Evolutionary conservation across 2,797 vertebrate genomes (phyloP).

Genomic region (Sorex maritimensis): DNA sequence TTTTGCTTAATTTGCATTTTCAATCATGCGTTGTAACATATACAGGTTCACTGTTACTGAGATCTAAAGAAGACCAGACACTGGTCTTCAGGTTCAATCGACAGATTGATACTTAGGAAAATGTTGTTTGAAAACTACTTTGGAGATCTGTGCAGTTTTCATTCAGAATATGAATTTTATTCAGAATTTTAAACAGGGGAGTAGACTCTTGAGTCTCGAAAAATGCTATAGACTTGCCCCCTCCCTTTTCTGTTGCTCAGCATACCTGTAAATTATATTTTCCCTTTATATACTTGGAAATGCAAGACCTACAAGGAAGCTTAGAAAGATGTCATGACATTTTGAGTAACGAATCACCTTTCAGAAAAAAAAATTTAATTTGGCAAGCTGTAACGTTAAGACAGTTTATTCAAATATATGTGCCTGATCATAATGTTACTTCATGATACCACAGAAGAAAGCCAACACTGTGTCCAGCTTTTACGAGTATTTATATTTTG

Average conservation of each 20-base stretch:
- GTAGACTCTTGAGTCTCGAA: not conserved
- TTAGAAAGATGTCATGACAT: not conserved
- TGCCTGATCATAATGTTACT: no score
- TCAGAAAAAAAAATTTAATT: not conserved
- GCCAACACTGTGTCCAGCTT: not conserved
- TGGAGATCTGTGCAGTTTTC: not conserved
- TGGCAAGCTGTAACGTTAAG: not conserved
- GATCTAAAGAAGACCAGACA: not conserved
- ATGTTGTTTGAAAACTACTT: constrained; percentile 21
- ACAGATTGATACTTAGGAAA: not conserved
- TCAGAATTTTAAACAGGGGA: not conserved
- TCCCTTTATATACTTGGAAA: constrained; percentile 13
- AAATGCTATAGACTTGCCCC: not conserved
- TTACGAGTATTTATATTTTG: not conserved
- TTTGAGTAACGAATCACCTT: not conserved
- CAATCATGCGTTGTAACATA: constrained; percentile 18
- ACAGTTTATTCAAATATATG: not conserved
- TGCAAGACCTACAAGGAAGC: not conserved
- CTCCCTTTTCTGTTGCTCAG: not conserved
- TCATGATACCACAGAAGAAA: not conserved
- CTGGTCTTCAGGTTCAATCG: not conserved
- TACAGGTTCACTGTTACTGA: constrained; percentile 11
- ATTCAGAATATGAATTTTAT: constrained; percentile 41
- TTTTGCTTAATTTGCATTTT: constrained; percentile 46
- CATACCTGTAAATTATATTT: constrained; percentile 11